Evolutionary conservation across 2,113 vertebrate species (phyloP).

Genomic region (Mesoclemmys tuberculata): DNA sequence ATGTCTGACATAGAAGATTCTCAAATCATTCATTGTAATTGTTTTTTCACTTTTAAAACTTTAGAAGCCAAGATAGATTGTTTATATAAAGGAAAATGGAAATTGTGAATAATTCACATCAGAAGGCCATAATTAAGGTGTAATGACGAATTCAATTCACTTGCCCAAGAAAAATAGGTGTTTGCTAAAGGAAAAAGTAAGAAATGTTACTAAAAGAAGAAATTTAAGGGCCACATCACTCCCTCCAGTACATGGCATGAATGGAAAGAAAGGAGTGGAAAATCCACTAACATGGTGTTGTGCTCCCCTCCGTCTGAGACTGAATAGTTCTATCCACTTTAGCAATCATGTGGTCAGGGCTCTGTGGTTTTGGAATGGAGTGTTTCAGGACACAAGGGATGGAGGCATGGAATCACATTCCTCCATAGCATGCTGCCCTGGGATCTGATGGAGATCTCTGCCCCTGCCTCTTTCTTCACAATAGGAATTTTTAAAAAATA

Average conservation of each 20-base stretch:
- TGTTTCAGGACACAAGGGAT: background rate
- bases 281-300: background rate
- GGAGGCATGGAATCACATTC: background rate
- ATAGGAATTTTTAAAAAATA: too few relatives aligned
- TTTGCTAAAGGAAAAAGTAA: background rate
- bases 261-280: background rate
- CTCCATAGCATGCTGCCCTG: background rate
- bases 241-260: background rate
- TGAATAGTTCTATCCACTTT: background rate
- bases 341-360: background rate
- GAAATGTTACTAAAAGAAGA: background rate
- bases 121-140: background rate
- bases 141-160: background rate
- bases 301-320: background rate
- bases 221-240: background rate
- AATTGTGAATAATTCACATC: background rate
- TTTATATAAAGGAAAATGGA: background rate
- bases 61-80: background rate
- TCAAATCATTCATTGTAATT: background rate
- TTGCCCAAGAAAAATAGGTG: background rate
- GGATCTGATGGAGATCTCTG: background rate
- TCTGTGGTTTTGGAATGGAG: background rate
- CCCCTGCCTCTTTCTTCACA: too few relatives aligned
- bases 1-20: background rate
- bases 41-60: background rate